Base-by-base conservation (phyloP, 2,888 invertebrate species). In the Cylloceria caligata region DNA sequence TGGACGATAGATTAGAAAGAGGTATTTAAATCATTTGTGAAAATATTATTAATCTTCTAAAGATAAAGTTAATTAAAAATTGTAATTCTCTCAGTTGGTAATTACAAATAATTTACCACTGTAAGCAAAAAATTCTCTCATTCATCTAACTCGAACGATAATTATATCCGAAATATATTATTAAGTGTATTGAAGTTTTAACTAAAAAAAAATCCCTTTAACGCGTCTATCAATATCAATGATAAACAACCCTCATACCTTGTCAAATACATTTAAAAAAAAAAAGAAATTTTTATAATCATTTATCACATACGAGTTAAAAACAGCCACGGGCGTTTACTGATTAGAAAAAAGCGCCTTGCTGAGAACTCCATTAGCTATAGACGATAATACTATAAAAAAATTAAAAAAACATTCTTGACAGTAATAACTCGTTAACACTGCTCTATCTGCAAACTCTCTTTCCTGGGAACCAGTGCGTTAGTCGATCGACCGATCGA, bases 401-500 rank as follows among this genome's bases (percentile, higher is more conserved):
- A n/a, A n/a, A n/a, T n/a, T n/a, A n/a, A n/a, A n/a, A n/a, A n/a
- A n/a, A n/a, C n/a, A n/a, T n/a, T n/a, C 49, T 55, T 55, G 80
- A 74, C 74, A 42, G 60, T 80, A 68, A 74, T 69, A 69, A 80
- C 80, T 80, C 74, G 80, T 80, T 69, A 74, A 80, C 80, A 69
- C 69, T 68, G 60, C 60, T 42, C 68, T 65, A 80, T 74, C 73
- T 55, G 73, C 62, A 74, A 80, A 80, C 45, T 74, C 64, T 62
- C 62, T 16, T 74, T 74, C 80, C 74, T 69, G 64, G 64, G 69
- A 80, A 69, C 74, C 42, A 45, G 62, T 39, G 42, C 77, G 62
- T 78, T 68, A 39, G 42, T 64, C 16, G 74, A 80, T 80, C 80
- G 64, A 69, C 52, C 74, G 74, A 80, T 80, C 80, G 62, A 68